Conservation (phyloP, 1,140 invertebrate genomes). For the Colletes gigas region DNA sequence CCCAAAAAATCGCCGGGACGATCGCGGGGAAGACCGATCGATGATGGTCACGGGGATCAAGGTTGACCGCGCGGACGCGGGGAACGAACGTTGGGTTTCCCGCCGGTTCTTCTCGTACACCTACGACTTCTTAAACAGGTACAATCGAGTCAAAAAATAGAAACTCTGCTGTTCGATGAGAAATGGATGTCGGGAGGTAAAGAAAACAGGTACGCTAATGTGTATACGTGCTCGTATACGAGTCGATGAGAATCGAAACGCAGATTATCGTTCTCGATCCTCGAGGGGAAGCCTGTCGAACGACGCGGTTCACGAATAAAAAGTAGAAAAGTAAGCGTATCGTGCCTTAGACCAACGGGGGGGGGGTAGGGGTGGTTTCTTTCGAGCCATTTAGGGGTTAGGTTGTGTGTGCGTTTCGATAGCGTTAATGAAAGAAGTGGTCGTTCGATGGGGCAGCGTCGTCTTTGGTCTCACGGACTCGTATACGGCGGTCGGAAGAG, state of each 20-base stretch:
- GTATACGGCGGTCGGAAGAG: conserved; percentile 38
- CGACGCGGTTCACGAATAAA: neutral
- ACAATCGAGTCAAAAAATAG: conserved; percentile 69
- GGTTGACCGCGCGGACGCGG: neutral
- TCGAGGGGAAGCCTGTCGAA: neutral
- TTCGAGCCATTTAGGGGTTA: neutral
- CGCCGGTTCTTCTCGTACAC: conserved; percentile 45
- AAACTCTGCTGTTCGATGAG: conserved; percentile 58
- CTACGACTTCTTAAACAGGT: conserved; percentile 57
- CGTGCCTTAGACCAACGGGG: conserved; percentile 6
- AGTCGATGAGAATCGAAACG: conserved; percentile 49
- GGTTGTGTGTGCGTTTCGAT: conserved; percentile 2
- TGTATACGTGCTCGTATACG: conserved; percentile 23
- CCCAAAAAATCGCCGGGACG: neutral
- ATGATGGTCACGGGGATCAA: neutral
- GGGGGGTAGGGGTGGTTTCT: neutral
- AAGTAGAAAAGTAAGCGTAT: conserved; percentile 43
- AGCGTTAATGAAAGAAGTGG: neutral
- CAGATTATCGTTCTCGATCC: neutral
- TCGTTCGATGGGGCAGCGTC: neutral
- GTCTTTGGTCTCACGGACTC: conserved; percentile 47
- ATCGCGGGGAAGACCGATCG: neutral
- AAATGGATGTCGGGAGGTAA: conserved; percentile 54
- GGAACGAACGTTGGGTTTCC: conserved; percentile 4
- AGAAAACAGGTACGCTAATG: conserved; percentile 59